phyloP scores from a whole-genome alignment of 1,140 invertebrate species.

The Formica exsecta region DNA sequence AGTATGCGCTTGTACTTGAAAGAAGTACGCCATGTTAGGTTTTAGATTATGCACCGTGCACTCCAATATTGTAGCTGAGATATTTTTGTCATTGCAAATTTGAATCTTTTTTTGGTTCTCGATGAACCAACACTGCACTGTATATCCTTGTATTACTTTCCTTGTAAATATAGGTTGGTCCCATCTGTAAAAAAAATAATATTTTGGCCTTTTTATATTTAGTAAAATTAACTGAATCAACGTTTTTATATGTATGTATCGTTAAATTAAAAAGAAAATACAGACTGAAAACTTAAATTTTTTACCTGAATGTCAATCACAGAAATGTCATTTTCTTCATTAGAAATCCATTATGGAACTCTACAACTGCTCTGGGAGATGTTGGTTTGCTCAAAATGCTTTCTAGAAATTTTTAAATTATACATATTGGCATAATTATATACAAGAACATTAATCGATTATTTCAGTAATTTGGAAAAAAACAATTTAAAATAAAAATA shows the following conservation, averaged over 20 bases:
- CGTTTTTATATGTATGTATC: not conserved
- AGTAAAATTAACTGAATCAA: not conserved
- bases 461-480: too few relatives aligned
- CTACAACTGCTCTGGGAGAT: conserved; percentile 90
- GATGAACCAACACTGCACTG: conserved; percentile 89
- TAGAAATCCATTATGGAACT: conserved; percentile 72
- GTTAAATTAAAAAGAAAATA: too few relatives aligned
- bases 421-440: too few relatives aligned
- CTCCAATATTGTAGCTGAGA: conserved; percentile 83
- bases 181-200: conserved; percentile 89
- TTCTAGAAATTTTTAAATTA: conserved; percentile 88
- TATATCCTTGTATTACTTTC: conserved; percentile 89
- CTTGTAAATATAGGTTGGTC: conserved; percentile 70
- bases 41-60: conserved; percentile 88
- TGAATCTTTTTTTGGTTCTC: conserved; percentile 74
- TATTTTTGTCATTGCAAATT: conserved; percentile 78
- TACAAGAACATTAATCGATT: too few relatives aligned
- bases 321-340: conserved; percentile 58
- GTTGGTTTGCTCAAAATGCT: conserved; percentile 91
- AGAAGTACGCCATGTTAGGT: conserved; percentile 90
- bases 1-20: conserved; percentile 93
- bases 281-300: not conserved
- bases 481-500: too few relatives aligned
- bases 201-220: not conserved
- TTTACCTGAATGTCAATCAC: conserved; percentile 86